Evolutionary conservation across 2,888 invertebrate genomes (phyloP), one percentile per base, ranked within the genome.

Genomic region (Hanleya hanleyi): DNA sequence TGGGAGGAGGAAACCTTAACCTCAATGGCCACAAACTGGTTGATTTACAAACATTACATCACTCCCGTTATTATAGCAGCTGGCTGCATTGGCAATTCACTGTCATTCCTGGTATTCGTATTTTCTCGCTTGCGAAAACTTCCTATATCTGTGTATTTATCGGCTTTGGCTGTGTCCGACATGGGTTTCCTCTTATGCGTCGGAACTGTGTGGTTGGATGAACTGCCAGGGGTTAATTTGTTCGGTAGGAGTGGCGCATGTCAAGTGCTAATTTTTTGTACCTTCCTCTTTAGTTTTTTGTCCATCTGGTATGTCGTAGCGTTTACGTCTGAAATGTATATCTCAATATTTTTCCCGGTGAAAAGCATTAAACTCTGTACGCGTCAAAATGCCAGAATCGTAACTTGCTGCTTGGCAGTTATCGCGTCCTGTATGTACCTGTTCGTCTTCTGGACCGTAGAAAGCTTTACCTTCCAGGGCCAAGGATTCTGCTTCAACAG

Each of bases 271-370:
- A 82, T 84, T 9, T 85, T 81, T 65, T 50, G 80, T 38, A 82
- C 83, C 6, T 83, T 82, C 71, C 81, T 84, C 18, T 81, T 84
- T 71, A 82, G 84, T 22, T 85, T 85, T 61, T 80, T 83, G 22
- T 85, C 85, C 6, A 78, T 85, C 3, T 84, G 84, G 84, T 82
- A 81, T 71, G 82, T 85, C 2, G 82, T 82, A 51, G 81, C 80
- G 18, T 84, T 85, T 50, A 85, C 83, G 0, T 67, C 75, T n/a
- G 83, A 83, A 73, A 81, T 83, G 79, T 85, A 83, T 70, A 72
- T 83, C 18, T 76, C 80, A 9, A 78, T 85, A 7, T 82, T 83
- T 69, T 79, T 83, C 64, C 73, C 82, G 12, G 41, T 70, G 7
- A 77, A 78, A 47, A 74, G 80, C n/a, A 51, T 73, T 1, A 78